Evolutionary conservation across 1,140 invertebrate species (phyloP), one percentile per base, ranked within the genome.

Genomic region (Papilio polyxenes): DNA sequence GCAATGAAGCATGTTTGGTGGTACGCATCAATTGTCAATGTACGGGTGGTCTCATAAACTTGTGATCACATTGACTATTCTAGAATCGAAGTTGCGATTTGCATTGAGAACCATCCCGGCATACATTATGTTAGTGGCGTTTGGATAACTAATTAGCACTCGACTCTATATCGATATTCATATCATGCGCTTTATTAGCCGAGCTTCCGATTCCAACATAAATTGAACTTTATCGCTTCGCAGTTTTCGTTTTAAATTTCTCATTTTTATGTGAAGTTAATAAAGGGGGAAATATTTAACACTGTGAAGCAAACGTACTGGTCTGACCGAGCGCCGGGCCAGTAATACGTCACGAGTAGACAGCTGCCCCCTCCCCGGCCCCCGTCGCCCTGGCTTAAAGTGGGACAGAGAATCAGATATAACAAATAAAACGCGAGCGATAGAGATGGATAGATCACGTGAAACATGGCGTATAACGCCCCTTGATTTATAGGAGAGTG

Each of bases 381-480:
- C 86, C 84, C 78, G 87, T 81, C 84, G 86, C 87, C 87, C 86
- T 88, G 84, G 88, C 89, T 91, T 87, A 83, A 86, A 80, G 89
- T 85, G 85, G 90, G 89, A 93, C 87, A 72, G 90, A 89, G 89
- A 92, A 86, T 84, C 88, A 85, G 82, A 82, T 86, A 92, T 89
- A 82, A 89, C 86, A 85, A 89, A 88, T 88, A 85, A 86, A 85
- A 82, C 83, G 82, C 84, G 93, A 88, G 90, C 82, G 89, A 94
- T 85, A 91, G 89, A 90, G 92, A 93, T 84, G 87, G 89, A 87
- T 87, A 83, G 85, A 85, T 85, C 89, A 91, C 88, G 90, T 94
- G 91, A 94, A 95, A 95, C 93, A 95, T 95, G 94, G 94, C 94
- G 94, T 91, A 95, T 94, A 94, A 94, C 94, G 93, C 94, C 94